A percentile compares a stretch with the other conserved stretches of the same genome.
phyloP scores from a whole-genome alignment of 2,113 vertebrate species.

The Aepyceros melampus region DNA sequence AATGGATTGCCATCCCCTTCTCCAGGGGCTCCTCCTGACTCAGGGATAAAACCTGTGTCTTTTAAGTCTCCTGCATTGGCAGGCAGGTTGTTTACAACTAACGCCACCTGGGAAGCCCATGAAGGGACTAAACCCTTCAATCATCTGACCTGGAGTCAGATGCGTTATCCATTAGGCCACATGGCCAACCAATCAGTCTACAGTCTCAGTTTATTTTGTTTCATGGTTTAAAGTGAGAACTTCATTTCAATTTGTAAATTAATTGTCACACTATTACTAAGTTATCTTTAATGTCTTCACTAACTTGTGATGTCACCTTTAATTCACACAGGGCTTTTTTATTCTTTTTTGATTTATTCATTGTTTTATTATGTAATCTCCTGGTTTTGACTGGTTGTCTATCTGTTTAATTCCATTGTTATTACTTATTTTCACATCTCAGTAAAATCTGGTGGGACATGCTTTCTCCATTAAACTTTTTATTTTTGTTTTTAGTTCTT shows the following conservation, averaged over 20 bases:
- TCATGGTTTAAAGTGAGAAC: neutral
- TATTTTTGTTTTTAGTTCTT: neutral
- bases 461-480: neutral
- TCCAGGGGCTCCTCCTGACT: neutral
- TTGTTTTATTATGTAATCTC: neutral
- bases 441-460: neutral
- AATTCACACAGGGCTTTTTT: neutral
- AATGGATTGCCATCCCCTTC: neutral
- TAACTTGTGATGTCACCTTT: neutral
- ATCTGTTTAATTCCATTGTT: neutral
- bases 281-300: neutral
- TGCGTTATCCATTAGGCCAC: neutral
- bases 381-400: neutral
- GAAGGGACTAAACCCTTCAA: neutral
- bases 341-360: neutral
- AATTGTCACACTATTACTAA: neutral
- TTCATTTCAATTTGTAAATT: neutral
- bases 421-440: neutral
- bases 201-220: neutral
- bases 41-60: neutral
- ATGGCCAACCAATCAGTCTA: neutral
- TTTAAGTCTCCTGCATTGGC: neutral
- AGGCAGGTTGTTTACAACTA: neutral
- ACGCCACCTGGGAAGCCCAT: accelerated
- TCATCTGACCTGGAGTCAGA: neutral